Evolutionary conservation across 2,888 invertebrate species (phyloP), one percentile per base, ranked within the genome.

Genomic region (Heliconius ethilla): DNA sequence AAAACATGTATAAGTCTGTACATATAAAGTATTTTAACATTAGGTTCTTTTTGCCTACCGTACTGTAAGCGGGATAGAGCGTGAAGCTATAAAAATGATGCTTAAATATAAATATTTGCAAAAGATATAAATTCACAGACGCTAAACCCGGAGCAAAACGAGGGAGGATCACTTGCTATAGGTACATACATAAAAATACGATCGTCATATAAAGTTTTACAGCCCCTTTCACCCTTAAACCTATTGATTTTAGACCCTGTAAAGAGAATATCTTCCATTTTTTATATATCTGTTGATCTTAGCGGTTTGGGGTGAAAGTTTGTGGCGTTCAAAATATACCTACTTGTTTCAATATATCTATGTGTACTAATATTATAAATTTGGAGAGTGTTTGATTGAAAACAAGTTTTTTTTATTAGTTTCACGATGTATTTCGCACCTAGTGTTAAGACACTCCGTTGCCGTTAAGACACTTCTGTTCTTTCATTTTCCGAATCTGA

Each of bases 261-360:
- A 72, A 72, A 59, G 33, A 59, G 37, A 33, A 72, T 70, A 70
- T 72, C 37, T 72, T 59, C n/a, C 59, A 37, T 59, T 25, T 72
- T 72, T 72, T 59, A 59, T 59, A 37, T 72, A 55, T 37, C n/a
- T 59, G 13, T 72, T 72, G 37, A 13, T 11, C 29, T 37, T 37
- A n/a, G 9, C 33, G 59, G 59, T 37, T 72, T 59, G 5, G 33
- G 59, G 37, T 59, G 3, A 29, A 33, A 25, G 59, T 33, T 33
- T n/a, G 13, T 72, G 37, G n/a, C 13, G 6, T 55, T 25, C 15
- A 15, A 15, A 59, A 59, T n/a, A 6, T 37, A 51, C 22, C 51
- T 51, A 7, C 3, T 51, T 7, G 9, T 33, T 59, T 72, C 3
- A 59, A 59, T 37, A 59, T 4, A 59, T 9, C 33, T 51, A 55